These are phyloP conservation scores for Pterois miles DNA, from an alignment of 2,797 vertebrate genomes.

Conservation along the genomic window DNA sequence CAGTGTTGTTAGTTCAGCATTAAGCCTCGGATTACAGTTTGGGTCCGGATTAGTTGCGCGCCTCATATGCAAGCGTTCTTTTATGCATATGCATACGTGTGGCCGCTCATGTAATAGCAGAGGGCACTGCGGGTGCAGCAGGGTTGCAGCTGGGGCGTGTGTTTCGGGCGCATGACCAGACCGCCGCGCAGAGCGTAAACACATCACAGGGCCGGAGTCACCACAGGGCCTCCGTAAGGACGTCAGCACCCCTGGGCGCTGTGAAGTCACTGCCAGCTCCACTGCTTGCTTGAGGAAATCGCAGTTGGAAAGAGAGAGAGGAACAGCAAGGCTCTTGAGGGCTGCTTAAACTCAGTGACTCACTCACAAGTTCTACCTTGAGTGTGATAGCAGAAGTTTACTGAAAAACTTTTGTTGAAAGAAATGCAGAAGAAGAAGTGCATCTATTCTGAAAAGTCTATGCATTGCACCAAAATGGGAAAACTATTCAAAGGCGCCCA, in stretches of 20 bases:
- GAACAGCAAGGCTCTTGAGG: constrained; percentile 24
- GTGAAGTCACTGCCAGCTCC: constrained; percentile 67
- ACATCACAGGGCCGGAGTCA: constrained; percentile 78
- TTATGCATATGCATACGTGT: constrained; percentile 18
- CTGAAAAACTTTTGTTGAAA: constrained; percentile 9
- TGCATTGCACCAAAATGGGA: background rate
- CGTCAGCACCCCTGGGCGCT: constrained; percentile 74
- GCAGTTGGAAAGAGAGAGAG: constrained; percentile 3
- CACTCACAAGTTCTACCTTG: constrained; percentile 15
- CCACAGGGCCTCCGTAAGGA: constrained; percentile 72
- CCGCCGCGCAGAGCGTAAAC: constrained; percentile 69
- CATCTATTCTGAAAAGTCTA: background rate
- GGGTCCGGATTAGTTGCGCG: constrained; percentile 15
- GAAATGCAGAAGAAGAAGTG: background rate
- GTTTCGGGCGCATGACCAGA: constrained; percentile 64
- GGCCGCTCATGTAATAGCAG: constrained; percentile 32
- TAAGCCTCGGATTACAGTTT: constrained; percentile 27
- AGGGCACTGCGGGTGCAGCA: constrained; percentile 51
- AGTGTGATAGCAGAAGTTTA: constrained; percentile 22
- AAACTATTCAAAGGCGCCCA: background rate
- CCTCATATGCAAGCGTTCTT: background rate
- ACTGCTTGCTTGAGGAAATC: constrained; percentile 22
- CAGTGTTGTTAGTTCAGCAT: constrained; percentile 13
- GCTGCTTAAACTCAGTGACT: constrained; percentile 57
- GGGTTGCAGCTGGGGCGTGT: constrained; percentile 73